Evolutionary conservation across 2,888 invertebrate genomes (phyloP).

Genomic region (Oasisia sp.): DNA sequence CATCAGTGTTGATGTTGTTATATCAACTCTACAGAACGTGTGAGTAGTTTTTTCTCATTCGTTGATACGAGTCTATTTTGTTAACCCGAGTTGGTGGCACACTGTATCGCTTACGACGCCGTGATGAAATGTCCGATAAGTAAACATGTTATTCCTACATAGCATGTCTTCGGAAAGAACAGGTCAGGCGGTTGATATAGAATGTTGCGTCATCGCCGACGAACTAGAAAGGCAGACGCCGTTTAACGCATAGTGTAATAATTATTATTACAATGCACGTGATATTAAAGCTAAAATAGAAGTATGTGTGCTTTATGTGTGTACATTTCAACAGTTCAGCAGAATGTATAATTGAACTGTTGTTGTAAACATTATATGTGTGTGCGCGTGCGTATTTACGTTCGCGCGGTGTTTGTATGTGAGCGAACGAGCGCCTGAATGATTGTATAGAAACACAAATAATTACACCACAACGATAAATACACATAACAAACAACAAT

Average conservation of each 20-base stretch:
- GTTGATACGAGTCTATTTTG: neutral
- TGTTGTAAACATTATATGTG: neutral
- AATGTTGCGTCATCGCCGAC: no score
- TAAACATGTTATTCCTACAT: neutral
- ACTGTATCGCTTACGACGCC: neutral
- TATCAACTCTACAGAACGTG: neutral
- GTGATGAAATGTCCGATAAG: neutral
- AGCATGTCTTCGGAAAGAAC: neutral
- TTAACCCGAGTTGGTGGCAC: neutral
- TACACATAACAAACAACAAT: no score
- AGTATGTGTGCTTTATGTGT: no score
- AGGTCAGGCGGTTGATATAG: neutral
- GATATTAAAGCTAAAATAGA: no score
- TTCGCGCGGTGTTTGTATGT: neutral
- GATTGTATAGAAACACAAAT: neutral
- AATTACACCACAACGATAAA: no score
- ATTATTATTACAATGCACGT: no score
- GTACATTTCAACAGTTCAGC: no score
- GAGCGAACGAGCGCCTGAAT: neutral
- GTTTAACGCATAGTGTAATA: no score
- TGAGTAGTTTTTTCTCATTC: neutral
- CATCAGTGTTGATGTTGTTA: neutral
- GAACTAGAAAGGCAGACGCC: no score
- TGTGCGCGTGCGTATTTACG: slow-evolving; percentile 14
- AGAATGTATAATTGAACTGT: no score